Base-by-base conservation (phyloP, 2,797 vertebrate genomes). In the Mus caroli region DNA sequence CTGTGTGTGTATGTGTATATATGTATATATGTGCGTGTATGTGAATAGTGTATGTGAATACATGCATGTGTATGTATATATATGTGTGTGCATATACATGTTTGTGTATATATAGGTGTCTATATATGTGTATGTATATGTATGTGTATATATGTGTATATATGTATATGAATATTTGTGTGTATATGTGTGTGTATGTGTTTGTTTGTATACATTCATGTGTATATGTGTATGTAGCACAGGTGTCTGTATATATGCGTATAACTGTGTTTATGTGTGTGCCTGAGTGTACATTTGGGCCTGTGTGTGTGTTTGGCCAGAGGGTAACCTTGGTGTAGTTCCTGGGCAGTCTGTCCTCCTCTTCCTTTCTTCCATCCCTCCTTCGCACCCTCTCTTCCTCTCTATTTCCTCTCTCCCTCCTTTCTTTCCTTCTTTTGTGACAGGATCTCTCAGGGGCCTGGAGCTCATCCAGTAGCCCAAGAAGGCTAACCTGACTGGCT, bases 361-460 rank as follows among this genome's bases (percentile, higher is more conserved):
- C n/a, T 24, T 40, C n/a, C 20, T 3, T n/a, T 34, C 20, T 4
- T 11, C 50, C 1, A 4, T 6, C 9, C 15, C n/a, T 10, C 34
- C 20, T 3, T 40, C 71, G 1, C n/a, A 10, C 37, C 37, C 4
- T 73, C 20, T 17, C 8, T 20, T 9, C 14, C 6, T n/a, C 67
- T n/a, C 67, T 37, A 6, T 19, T 8, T 14, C n/a, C 8, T 11
- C n/a, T 22, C n/a, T 22, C 26, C 37, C 37, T 73, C 71, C 71
- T 5, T 73, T 12, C n/a, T 20, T 37, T 40, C 20, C n/a, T n/a
- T 22, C 19, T 73, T 73, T 40, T 40, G 40, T 40, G 75, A 76
- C 20, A 82, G 79, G 20, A 26, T 84, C 14, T 20, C 40, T 62
- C 40, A 64, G 26, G 43, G 58, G 28, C 58, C 26, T 46, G 40